phyloP scores from a whole-genome alignment of 2,888 invertebrate genomes.

The Caenorhabditis sinica region DNA sequence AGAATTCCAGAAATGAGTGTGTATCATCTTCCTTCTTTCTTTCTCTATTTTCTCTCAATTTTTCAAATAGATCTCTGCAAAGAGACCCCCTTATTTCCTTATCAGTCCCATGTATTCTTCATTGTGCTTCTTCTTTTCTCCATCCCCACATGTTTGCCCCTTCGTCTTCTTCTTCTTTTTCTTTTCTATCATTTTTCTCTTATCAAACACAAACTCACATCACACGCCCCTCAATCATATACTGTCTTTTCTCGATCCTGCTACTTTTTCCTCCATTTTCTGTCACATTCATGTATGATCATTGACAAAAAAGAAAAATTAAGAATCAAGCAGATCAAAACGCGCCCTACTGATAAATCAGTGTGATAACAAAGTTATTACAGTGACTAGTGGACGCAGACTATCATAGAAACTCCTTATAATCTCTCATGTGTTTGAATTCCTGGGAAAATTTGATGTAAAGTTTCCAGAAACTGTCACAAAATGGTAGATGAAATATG shows the following conservation, averaged over 20 bases:
- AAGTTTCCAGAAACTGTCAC: background rate
- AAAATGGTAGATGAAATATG: conserved; percentile 76
- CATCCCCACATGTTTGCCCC: conserved; percentile 37
- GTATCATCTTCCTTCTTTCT: background rate
- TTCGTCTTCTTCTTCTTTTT: conserved; percentile 11
- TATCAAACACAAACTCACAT: conserved; percentile 19
- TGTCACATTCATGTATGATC: conserved; percentile 26
- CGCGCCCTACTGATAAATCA: conserved; percentile 8
- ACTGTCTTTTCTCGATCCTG: conserved; percentile 13
- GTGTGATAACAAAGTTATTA: background rate
- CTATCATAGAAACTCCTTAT: background rate
- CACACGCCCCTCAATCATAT: conserved; percentile 4
- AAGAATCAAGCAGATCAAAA: conserved; percentile 20
- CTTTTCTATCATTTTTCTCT: conserved; percentile 11
- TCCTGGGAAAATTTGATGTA: background rate
- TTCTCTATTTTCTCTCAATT: conserved; percentile 1
- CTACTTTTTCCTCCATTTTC: background rate
- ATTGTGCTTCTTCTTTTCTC: conserved; percentile 4
- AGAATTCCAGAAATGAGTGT: conserved; percentile 22
- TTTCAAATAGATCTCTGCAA: conserved; percentile 34
- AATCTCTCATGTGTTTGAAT: conserved; percentile 23
- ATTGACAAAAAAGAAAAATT: too few relatives aligned
- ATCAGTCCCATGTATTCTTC: background rate
- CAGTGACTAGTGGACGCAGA: background rate
- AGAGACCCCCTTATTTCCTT: background rate